Conservation (phyloP, 2,797 vertebrate genomes). For the Amniataba percoides region DNA sequence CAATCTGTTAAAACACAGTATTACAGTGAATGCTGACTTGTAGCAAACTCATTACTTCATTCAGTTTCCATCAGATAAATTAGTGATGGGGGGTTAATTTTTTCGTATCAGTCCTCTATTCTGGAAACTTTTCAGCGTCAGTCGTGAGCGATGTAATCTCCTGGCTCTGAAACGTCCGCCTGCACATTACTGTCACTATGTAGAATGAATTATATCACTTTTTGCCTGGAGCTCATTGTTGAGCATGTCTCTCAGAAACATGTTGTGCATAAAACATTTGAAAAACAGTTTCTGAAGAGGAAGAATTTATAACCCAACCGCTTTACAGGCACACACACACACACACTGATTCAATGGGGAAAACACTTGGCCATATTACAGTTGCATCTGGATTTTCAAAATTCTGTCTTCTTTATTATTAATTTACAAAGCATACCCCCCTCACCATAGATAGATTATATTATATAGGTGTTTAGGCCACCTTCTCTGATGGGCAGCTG, state of each 20-base stretch:
- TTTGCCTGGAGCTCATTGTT: slow-evolving; percentile 48
- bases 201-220: slow-evolving; percentile 28
- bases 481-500: slow-evolving; percentile 14
- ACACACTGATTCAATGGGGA: slow-evolving; percentile 22
- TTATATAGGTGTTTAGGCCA: slow-evolving; percentile 27
- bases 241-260: slow-evolving; percentile 40
- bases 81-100: not conserved
- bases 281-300: slow-evolving; percentile 67
- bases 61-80: slow-evolving; percentile 11
- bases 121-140: not conserved
- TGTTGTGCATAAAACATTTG: slow-evolving; percentile 44
- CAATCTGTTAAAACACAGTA: not conserved
- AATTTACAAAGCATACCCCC: not conserved
- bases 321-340: slow-evolving; percentile 31
- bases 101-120: not conserved
- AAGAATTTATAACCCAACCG: slow-evolving; percentile 56
- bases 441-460: slow-evolving; percentile 37
- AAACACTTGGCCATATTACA: slow-evolving; percentile 34
- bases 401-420: slow-evolving; percentile 33
- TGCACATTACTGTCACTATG: slow-evolving; percentile 10
- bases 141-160: slow-evolving; percentile 2
- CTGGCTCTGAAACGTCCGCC: slow-evolving; percentile 19
- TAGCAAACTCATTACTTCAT: slow-evolving; percentile 10
- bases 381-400: slow-evolving; percentile 62
- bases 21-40: not conserved